Conservation (phyloP, 2,888 invertebrate species). For the Labia minor region DNA sequence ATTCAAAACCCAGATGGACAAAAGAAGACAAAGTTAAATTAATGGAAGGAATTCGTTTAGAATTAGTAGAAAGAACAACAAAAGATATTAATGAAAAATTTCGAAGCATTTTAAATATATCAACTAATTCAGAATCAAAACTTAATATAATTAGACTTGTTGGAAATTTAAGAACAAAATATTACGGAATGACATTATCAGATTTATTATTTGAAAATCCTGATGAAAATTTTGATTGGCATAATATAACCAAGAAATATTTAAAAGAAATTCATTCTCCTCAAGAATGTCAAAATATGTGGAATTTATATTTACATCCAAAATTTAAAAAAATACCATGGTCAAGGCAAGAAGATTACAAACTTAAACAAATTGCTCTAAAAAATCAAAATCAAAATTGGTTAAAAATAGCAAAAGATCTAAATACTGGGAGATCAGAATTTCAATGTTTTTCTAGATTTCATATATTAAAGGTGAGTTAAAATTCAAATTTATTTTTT, state of each 20-base stretch:
- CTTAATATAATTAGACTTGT: background rate
- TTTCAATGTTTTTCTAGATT: conserved; percentile 49
- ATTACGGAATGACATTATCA: background rate
- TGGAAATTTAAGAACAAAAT: background rate
- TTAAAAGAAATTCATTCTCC: conserved; percentile 39
- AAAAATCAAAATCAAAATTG: conserved; percentile 49
- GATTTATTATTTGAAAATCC: background rate
- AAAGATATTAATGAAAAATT: background rate
- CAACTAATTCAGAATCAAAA: background rate
- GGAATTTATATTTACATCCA: conserved; percentile 61
- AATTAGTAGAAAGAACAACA: background rate
- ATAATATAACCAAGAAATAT: background rate
- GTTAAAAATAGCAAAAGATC: conserved; percentile 48
- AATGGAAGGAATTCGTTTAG: background rate
- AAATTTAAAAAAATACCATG: conserved; percentile 49
- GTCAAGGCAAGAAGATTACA: conserved; percentile 42
- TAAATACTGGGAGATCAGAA: conserved; percentile 49
- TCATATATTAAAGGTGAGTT: too few species aligned
- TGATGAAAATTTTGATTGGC: background rate
- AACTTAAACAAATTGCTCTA: conserved; percentile 36
- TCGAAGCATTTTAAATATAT: background rate
- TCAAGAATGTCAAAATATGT: conserved; percentile 55
- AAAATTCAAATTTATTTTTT: too few species aligned
- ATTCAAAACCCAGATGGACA: background rate
- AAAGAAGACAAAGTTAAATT: background rate